Conservation (phyloP, 2,113 vertebrate species). For the Elanoides forficatus region DNA sequence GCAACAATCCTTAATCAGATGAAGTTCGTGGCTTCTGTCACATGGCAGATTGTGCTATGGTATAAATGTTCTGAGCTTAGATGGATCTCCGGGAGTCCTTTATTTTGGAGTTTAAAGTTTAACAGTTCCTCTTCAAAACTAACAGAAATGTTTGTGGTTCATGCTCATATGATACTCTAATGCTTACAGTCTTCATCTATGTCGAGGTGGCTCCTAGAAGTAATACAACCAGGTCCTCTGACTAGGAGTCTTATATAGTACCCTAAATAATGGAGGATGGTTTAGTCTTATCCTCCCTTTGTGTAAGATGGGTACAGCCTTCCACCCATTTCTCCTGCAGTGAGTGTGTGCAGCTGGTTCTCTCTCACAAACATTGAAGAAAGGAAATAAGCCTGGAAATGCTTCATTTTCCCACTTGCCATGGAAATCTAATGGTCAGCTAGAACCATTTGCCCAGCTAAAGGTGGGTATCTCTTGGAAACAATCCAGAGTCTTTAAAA, state of each 20-base stretch:
- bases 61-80: background rate
- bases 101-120: background rate
- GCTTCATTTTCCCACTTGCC: background rate
- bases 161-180: background rate
- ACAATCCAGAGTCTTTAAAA: background rate
- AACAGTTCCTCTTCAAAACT: background rate
- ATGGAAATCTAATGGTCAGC: background rate
- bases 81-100: background rate
- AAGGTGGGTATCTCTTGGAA: background rate
- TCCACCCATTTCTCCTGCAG: background rate
- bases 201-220: background rate
- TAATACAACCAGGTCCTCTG: background rate
- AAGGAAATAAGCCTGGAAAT: background rate
- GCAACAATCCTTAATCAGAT: background rate
- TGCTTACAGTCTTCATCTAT: background rate
- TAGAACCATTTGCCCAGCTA: background rate
- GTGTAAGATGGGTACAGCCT: background rate
- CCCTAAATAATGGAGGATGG: background rate
- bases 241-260: background rate
- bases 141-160: background rate
- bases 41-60: accelerated
- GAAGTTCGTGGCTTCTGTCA: background rate
- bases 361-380: background rate
- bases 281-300: background rate
- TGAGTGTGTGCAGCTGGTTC: background rate